Base-by-base conservation (phyloP, 1,140 invertebrate genomes). In the Brachionus calyciflorus region DNA sequence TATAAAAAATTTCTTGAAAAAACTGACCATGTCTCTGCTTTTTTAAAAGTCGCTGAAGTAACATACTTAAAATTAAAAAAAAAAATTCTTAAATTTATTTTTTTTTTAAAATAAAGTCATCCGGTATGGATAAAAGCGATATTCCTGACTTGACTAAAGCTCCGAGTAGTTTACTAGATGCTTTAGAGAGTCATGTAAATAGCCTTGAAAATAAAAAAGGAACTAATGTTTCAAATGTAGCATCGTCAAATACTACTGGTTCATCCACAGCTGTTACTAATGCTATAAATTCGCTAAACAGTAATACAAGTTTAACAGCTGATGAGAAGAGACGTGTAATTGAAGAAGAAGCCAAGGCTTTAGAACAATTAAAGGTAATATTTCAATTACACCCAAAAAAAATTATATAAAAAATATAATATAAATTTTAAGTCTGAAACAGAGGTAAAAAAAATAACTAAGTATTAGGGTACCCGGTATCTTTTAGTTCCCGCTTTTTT, bases 1-100 rank as follows among this genome's bases (percentile, higher is more conserved):
- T 99, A 99, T 85, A 99, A 99, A 87, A 97, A 96, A 86, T 99
- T 99, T 87, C 89, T 99, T 69, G 94, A 96, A 79, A 89, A 96
- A 81, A 98, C 99, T 93, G 96, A 99, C 86, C 90, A 93, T 85
- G 96, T 99, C 46, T 93, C 92, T 63, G 95, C 98, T 88, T 99
- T 99, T 85, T 87, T 99, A 5, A 96, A 97, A 89, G 93, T 94
- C 53, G 94, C 93, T 46, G 93, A 96, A 88, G 91, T 91, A 83
- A 82, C 82, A 81, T 12, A 14, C 6, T 28, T 65, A 14, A 19
- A 30, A 9, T 33, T 69, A 5, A 26, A n/a, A 12, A 2, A 6
- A 33, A 33, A 44, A 53, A 69, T 3, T 6, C 3, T 44, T 69
- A 48, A 44, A 33, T 51, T 49, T 0, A 26, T 37, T 78, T 79